phyloP scores from a whole-genome alignment of 2,888 invertebrate species.

The Linnaemya tessellans region DNA sequence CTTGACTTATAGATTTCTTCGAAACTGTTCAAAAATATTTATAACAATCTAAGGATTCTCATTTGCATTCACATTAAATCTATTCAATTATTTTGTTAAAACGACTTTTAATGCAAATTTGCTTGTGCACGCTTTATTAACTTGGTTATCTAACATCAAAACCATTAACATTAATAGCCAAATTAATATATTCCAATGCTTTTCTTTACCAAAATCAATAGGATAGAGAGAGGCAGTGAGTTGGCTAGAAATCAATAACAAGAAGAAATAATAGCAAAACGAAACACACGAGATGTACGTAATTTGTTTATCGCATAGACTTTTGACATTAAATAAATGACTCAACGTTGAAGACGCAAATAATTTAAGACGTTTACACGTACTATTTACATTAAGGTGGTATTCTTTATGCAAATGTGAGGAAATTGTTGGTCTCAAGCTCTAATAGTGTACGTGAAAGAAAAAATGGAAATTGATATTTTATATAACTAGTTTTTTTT shows the following conservation, averaged over 20 bases:
- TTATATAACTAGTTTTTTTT: too few relatives aligned
- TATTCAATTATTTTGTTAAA: not conserved
- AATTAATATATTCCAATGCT: conserved; percentile 4
- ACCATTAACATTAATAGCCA: conserved; percentile 18
- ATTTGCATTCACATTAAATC: not conserved
- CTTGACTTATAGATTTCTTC: not conserved
- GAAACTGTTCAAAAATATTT: not conserved
- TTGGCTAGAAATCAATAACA: conserved; percentile 21
- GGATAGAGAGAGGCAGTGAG: not conserved
- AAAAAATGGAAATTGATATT: too few relatives aligned
- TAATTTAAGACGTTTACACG: conserved; percentile 26
- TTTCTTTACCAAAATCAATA: not conserved
- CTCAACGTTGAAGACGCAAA: conserved; percentile 57
- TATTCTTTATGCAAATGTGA: not conserved
- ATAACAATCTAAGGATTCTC: not conserved
- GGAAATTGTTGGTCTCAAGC: too few relatives aligned
- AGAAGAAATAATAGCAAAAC: not conserved
- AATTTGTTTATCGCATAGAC: conserved; percentile 44
- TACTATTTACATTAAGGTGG: not conserved
- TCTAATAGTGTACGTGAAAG: too few relatives aligned
- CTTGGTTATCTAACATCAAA: not conserved
- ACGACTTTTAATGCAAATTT: conserved; percentile 7
- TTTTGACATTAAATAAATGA: conserved; percentile 38
- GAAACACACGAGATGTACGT: not conserved
- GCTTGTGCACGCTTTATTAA: not conserved